A percentile compares a stretch with the other conserved stretches of the same genome.
Conservation (phyloP, 1,140 invertebrate genomes). For the Drosophila navojoa region DNA sequence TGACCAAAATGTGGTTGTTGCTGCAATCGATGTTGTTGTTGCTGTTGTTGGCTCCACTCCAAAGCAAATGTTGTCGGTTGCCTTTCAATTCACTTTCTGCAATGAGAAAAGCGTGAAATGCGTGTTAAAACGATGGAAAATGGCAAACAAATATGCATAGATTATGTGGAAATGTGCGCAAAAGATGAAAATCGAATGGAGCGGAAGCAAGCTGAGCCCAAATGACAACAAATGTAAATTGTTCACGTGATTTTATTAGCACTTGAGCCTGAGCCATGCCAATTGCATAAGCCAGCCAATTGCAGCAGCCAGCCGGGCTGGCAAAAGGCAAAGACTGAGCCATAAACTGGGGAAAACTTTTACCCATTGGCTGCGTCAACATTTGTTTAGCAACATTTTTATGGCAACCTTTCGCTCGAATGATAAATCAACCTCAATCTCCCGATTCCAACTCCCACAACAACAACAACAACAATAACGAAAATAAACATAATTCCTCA, state of each 20-base stretch:
- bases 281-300: constrained; percentile 76
- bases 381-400: constrained; percentile 66
- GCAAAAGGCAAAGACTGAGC: constrained; percentile 21
- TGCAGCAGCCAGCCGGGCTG: background rate
- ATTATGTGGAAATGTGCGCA: constrained; percentile 33
- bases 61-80: constrained; percentile 21
- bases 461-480: constrained; percentile 32
- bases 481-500: constrained; percentile 43
- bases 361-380: constrained; percentile 48
- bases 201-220: constrained; percentile 56
- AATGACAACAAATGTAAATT: constrained; percentile 55
- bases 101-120: constrained; percentile 30
- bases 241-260: constrained; percentile 66
- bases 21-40: background rate
- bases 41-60: constrained; percentile 21
- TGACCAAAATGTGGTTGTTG: constrained; percentile 15
- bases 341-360: constrained; percentile 49
- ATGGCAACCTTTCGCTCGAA: constrained; percentile 70
- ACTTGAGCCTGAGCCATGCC: constrained; percentile 32
- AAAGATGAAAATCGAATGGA: constrained; percentile 26
- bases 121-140: constrained; percentile 18
- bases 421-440: constrained; percentile 63
- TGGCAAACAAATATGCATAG: constrained; percentile 38
- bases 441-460: constrained; percentile 23
- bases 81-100: constrained; percentile 50